Evolutionary conservation across 2,797 vertebrate species (phyloP), one percentile per base, ranked within the genome.

Genomic region (Phataginus tricuspis): DNA sequence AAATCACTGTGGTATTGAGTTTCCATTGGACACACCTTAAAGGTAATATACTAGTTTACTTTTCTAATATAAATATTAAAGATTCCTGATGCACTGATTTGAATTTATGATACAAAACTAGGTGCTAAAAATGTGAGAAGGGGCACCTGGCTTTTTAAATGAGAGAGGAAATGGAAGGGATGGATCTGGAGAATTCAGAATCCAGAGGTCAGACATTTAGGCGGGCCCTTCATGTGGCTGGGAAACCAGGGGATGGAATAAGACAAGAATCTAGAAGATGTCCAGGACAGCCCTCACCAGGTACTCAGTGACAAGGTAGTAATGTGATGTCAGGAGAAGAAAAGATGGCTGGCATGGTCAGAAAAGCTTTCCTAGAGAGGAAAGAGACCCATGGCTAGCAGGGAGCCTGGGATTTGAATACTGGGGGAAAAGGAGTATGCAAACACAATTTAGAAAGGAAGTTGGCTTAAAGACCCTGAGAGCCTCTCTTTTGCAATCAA

Each of bases 231-330:
- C 42, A 13, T 12, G 6, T 57, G 77, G 2, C 34, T 34, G 29
- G 31, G 51, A 64, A 51, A 49, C 18, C 13, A 16, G 42, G 39
- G 51, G 53, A 63, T 23, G 23, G 66, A 59, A 11, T 29, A 34
- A 66, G 66, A 15, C 2, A 31, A 86, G 63, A 53, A 19, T 64
- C 45, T 8, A 69, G 74, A 66, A 61, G 6, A 14, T 4, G 29
- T 12, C 18, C 15, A 27, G 42, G 19, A 45, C 57, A 53, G 31
- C 31, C 85, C 21, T 42, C 37, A 11, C 8, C 27, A 2, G 11
- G 45, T 2, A 1, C 61, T 64, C 0, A 1, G 10, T 1, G 39
- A 59, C 61, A 53, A 25, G 55, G 63, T 1, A 51, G n/a, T 61
- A 1, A 42, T 1, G 4, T 1, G 11, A 42, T 1, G 55, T 63